Percentiles rank a stretch among this genome's conserved stretches.
Conservation (phyloP, 23 tunicate species). For the Trididemnum nubilum region DNA sequence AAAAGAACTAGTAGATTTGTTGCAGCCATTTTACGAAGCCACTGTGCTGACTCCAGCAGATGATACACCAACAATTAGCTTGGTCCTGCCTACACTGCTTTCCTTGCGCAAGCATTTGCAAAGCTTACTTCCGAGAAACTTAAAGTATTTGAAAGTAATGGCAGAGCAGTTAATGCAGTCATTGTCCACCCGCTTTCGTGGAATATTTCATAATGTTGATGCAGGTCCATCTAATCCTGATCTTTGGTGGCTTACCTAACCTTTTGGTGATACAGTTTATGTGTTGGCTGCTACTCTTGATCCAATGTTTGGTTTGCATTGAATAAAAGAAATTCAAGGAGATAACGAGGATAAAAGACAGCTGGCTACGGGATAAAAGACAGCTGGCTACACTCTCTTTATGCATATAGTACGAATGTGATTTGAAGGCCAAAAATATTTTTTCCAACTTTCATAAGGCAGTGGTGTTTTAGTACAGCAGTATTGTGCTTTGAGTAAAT, state of each 20-base stretch:
- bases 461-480: too few species aligned
- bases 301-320: slow-evolving; percentile 36
- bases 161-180: not conserved
- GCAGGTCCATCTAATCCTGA: too few species aligned
- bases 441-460: too few species aligned
- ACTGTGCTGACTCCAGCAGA: slow-evolving; percentile 9
- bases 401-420: too few species aligned
- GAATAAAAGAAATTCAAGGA: not conserved
- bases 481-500: too few species aligned
- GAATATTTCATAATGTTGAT: not conserved
- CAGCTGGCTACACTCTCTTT: too few species aligned
- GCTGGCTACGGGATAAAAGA: too few species aligned
- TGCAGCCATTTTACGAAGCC: slow-evolving; percentile 18
- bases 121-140: not conserved
- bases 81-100: not conserved
- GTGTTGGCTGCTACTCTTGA: slow-evolving; percentile 33
- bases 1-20: not conserved
- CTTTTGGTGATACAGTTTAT: slow-evolving; percentile 34
- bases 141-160: not conserved
- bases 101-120: not conserved
- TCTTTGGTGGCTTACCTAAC: too few species aligned
- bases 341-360: not conserved
- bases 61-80: not conserved
- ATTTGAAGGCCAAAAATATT: too few species aligned
- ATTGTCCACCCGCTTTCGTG: not conserved